Evolutionary conservation across 2,888 invertebrate species (phyloP).

Genomic region (Aleiodes testaceus): DNA sequence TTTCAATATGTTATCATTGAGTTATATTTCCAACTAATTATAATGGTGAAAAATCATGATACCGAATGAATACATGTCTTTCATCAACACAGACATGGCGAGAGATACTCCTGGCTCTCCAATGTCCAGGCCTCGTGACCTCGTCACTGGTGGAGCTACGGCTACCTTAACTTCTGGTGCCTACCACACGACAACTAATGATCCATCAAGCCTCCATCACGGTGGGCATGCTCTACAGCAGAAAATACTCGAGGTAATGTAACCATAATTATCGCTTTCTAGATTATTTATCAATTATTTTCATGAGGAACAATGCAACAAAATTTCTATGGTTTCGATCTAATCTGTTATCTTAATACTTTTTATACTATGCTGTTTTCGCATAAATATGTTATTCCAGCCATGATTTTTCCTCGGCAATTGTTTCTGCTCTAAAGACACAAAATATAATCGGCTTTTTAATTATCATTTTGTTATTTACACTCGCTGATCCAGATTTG

Average conservation of each 20-base stretch:
- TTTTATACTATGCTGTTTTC: too few relatives aligned
- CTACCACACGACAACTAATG: conserved; percentile 71
- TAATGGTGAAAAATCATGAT: too few relatives aligned
- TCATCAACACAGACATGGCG: conserved; percentile 73
- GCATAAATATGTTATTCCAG: too few relatives aligned
- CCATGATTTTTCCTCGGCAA: too few relatives aligned
- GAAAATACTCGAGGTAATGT: conserved; percentile 80
- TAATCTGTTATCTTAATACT: background rate
- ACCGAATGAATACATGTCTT: conserved; percentile 51
- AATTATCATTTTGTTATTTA: too few relatives aligned
- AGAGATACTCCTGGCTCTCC: conserved; percentile 74
- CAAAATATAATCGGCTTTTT: too few relatives aligned
- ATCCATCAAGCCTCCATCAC: conserved; percentile 74
- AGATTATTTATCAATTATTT: conserved; percentile 14
- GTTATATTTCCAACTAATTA: too few relatives aligned
- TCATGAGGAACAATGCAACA: background rate
- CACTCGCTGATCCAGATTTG: too few relatives aligned
- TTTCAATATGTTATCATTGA: too few relatives aligned
- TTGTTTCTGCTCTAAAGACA: too few relatives aligned
- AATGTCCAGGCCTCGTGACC: conserved; percentile 71
- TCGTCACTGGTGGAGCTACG: conserved; percentile 69
- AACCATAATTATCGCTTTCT: conserved; percentile 47
- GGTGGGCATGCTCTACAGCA: conserved; percentile 79
- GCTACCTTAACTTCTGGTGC: conserved; percentile 74
- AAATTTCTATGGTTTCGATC: conserved; percentile 5